These are phyloP conservation scores for Protobothrops flavoviridis DNA, from an alignment of 2,113 vertebrate species.

Conservation along the genomic window DNA sequence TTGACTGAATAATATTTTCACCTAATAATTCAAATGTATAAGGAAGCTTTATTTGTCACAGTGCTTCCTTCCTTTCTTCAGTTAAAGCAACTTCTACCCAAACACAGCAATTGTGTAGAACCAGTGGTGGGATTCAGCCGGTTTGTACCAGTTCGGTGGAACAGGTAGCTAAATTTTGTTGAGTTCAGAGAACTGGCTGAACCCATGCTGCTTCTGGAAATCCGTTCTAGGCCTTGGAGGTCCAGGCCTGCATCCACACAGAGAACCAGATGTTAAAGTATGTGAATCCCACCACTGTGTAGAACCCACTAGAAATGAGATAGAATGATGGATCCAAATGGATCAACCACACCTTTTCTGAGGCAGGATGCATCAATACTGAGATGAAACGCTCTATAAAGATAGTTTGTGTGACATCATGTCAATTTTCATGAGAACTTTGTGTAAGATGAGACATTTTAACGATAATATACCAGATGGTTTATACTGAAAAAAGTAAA, in stretches of 20 bases:
- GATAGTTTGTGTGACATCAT: not conserved
- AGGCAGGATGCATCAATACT: not conserved
- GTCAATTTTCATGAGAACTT: not conserved
- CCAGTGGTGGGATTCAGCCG: too few relatives aligned
- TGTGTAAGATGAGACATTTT: not conserved
- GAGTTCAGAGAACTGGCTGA: too few relatives aligned
- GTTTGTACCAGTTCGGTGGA: too few relatives aligned
- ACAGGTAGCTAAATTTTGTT: too few relatives aligned
- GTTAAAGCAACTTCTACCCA: too few relatives aligned
- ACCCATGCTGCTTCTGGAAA: too few relatives aligned
- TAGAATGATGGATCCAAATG: not conserved
- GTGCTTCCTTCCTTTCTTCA: too few relatives aligned
- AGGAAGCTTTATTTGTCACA: not conserved
- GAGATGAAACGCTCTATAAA: not conserved
- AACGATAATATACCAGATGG: not conserved
- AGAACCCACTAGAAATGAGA: not conserved
- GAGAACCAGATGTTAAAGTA: too few relatives aligned
- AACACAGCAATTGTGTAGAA: too few relatives aligned
- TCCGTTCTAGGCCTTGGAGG: too few relatives aligned
- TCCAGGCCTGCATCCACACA: too few relatives aligned
- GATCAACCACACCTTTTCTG: not conserved
- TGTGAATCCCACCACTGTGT: not conserved
- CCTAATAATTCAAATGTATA: not conserved
- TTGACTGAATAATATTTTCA: not conserved
- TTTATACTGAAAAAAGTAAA: not conserved